These are phyloP conservation scores for Ectobius pallidus DNA, from an alignment of 2,888 invertebrate species.

Conservation along the genomic window DNA sequence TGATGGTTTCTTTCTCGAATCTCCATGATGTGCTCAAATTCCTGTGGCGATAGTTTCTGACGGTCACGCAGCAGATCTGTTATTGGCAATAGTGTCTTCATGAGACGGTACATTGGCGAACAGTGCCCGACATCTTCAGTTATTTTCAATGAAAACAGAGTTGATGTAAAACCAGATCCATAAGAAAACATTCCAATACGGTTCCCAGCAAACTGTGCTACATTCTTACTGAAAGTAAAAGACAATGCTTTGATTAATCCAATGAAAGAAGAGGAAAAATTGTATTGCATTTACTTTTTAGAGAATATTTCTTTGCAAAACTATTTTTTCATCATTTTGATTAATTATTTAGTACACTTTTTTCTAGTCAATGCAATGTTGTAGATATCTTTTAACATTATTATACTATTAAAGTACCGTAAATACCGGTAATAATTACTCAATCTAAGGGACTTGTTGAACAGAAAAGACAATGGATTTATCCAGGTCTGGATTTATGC, in stretches of 20 bases:
- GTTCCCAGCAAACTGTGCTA: constrained; percentile 74
- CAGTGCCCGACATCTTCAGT: constrained; percentile 61
- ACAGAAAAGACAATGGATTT: too few species aligned
- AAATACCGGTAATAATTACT: too few species aligned
- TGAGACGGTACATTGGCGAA: constrained; percentile 66
- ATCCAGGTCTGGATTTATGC: too few species aligned
- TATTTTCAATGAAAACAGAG: constrained; percentile 88
- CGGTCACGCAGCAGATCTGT: constrained; percentile 71
- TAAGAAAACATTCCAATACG: constrained; percentile 93
- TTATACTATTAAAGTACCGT: not conserved
- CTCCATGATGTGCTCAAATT: constrained; percentile 80
- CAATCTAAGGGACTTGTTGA: too few species aligned
- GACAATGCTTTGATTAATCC: not conserved
- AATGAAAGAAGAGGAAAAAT: not conserved
- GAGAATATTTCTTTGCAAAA: not conserved
- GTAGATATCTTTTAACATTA: not conserved
- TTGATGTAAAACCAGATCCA: constrained; percentile 94
- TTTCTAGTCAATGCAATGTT: not conserved
- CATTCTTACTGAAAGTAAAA: constrained; percentile 57
- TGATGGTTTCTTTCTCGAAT: constrained; percentile 86
- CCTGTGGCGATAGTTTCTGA: constrained; percentile 71
- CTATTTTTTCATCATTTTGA: not conserved
- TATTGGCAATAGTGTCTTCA: constrained; percentile 71
- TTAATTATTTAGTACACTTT: not conserved
- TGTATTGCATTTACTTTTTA: not conserved